phyloP scores from a whole-genome alignment of 2,113 vertebrate species.

The Paramisgurnus dabryanus region DNA sequence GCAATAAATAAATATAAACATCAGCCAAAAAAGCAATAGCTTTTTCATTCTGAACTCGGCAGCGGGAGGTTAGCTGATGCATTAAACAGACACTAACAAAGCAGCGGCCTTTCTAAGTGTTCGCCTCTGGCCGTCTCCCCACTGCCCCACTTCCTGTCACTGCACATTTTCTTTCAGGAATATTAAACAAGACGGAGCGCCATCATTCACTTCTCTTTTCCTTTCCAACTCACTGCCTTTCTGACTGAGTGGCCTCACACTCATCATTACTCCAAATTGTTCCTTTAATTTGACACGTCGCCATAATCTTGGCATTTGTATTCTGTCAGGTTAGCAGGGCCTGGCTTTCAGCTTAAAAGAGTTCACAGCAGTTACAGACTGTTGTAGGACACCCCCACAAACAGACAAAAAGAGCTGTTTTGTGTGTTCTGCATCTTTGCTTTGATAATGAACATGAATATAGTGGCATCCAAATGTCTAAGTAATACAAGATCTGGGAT shows the following conservation, averaged over 20 bases:
- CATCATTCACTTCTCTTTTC: constrained; percentile 59
- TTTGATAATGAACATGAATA: neutral
- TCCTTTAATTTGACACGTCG: constrained; percentile 56
- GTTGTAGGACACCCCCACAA: neutral
- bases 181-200: constrained; percentile 60
- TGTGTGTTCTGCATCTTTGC: constrained; percentile 2
- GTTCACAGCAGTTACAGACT: constrained; percentile 24
- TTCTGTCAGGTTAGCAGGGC: constrained; percentile 41
- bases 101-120: constrained; percentile 33
- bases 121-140: constrained; percentile 24
- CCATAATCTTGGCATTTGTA: constrained; percentile 52
- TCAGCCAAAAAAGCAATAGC: neutral
- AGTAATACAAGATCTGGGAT: no score
- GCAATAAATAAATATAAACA: constrained; percentile 10
- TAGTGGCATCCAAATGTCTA: neutral
- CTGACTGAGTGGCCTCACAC: constrained; percentile 50
- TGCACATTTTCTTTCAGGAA: constrained; percentile 56
- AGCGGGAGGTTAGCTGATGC: constrained; percentile 20
- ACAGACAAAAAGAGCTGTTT: neutral
- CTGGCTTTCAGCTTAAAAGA: constrained; percentile 43
- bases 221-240: constrained; percentile 36
- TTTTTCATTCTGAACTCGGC: neutral
- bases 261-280: constrained; percentile 53
- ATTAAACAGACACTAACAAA: constrained; percentile 52
- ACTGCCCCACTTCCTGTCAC: constrained; percentile 47